Percentiles rank a stretch among this genome's conserved stretches.
Evolutionary conservation across 2,888 invertebrate genomes (phyloP).

Genomic region (Netelia inedita): DNA sequence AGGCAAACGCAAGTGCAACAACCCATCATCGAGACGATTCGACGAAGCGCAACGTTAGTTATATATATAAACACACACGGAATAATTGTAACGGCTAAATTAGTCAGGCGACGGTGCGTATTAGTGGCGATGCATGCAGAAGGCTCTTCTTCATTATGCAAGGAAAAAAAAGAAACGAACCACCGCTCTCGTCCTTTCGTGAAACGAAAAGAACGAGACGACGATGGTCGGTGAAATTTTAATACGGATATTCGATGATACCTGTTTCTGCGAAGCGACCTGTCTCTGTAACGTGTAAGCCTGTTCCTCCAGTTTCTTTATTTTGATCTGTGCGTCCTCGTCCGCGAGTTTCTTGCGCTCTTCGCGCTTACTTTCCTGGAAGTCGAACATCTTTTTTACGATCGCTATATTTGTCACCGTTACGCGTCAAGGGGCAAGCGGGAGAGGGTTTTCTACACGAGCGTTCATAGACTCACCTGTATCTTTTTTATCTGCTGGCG

Average conservation of each 20-base stretch:
- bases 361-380: constrained; percentile 95
- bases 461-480: constrained; percentile 86
- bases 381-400: constrained; percentile 71
- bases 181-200: constrained; percentile 8
- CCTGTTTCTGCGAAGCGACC: constrained; percentile 93
- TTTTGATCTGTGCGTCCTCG: constrained; percentile 97
- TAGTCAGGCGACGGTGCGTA: constrained; percentile 75
- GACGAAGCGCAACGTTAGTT: constrained; percentile 69
- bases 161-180: constrained; percentile 2
- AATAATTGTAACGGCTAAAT: constrained; percentile 65
- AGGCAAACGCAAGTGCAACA: constrained; percentile 65
- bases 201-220: constrained; percentile 8
- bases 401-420: constrained; percentile 60
- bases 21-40: constrained; percentile 66
- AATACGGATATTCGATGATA: constrained; percentile 76
- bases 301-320: constrained; percentile 97
- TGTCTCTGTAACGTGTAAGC: constrained; percentile 97
- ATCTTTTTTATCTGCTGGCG: constrained; percentile 94
- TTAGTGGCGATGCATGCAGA: constrained; percentile 76
- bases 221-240: neutral
- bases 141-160: constrained; percentile 58
- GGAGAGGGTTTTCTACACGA: constrained; percentile 39
- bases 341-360: constrained; percentile 96
- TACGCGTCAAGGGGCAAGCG: constrained; percentile 36
- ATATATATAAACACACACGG: constrained; percentile 64